Evolutionary conservation across 1,140 invertebrate genomes (phyloP).

Genomic region (Drosophila malerkotliana): DNA sequence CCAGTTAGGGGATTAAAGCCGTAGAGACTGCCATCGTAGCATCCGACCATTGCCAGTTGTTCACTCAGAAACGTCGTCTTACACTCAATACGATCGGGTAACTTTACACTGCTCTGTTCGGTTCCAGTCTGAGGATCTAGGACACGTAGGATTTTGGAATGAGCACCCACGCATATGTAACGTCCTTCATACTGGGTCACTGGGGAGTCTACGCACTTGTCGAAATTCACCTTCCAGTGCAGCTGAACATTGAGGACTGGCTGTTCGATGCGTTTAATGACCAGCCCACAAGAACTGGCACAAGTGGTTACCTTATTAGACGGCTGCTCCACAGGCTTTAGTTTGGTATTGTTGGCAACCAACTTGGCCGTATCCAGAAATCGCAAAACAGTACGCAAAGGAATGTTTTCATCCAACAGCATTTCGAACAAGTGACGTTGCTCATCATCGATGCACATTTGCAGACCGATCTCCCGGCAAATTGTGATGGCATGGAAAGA

Average conservation of each 20-base stretch:
- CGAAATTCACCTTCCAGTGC: constrained; percentile 84
- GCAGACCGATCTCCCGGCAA: constrained; percentile 61
- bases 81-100: constrained; percentile 86
- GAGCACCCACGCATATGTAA: constrained; percentile 65
- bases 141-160: constrained; percentile 67
- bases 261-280: constrained; percentile 59
- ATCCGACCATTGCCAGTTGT: constrained; percentile 84
- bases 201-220: constrained; percentile 86
- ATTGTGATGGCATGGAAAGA: constrained; percentile 77
- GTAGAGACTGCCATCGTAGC: constrained; percentile 86
- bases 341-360: constrained; percentile 55
- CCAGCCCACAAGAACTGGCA: constrained; percentile 9
- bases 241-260: constrained; percentile 44
- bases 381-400: constrained; percentile 37
- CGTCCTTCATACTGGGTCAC: constrained; percentile 73
- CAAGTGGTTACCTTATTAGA: background rate
- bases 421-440: constrained; percentile 60
- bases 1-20: constrained; percentile 83
- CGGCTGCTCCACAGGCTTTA: constrained; percentile 43
- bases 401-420: constrained; percentile 51
- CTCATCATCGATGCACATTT: constrained; percentile 55
- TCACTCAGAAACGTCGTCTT: constrained; percentile 81
- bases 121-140: constrained; percentile 50
- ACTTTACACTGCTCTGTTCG: constrained; percentile 75
- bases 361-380: constrained; percentile 58